phyloP scores from a whole-genome alignment of 1,140 invertebrate genomes.

The Eciton burchellii region DNA sequence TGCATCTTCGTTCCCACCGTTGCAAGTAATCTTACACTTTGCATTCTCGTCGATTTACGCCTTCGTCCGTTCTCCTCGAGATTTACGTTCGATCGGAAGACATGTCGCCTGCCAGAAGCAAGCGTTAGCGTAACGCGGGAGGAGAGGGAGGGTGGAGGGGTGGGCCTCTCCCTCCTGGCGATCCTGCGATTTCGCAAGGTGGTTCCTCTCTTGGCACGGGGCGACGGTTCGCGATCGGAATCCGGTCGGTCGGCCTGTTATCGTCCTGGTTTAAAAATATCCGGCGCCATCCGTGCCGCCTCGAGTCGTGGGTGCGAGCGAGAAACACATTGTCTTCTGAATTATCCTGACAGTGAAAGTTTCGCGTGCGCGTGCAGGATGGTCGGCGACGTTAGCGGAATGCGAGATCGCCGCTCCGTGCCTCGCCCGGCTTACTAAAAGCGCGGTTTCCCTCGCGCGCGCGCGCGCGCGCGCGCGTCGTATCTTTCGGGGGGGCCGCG shows the following conservation, averaged over 20 bases:
- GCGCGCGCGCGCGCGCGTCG: too few species aligned
- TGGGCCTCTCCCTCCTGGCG: neutral
- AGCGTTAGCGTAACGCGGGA: constrained; percentile 2
- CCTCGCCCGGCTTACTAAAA: constrained; percentile 17
- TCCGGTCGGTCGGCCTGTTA: constrained; percentile 62
- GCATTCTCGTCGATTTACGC: neutral
- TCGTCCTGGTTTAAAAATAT: constrained; percentile 72
- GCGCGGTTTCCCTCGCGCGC: too few species aligned
- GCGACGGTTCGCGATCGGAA: constrained; percentile 60
- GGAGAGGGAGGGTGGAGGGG: neutral
- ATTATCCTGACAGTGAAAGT: constrained; percentile 63
- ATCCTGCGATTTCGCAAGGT: constrained; percentile 67
- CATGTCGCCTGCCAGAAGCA: neutral
- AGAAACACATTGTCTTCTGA: constrained; percentile 45
- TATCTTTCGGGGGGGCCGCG: too few species aligned
- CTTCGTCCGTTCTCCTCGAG: neutral
- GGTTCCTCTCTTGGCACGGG: constrained; percentile 31
- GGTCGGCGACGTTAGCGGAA: constrained; percentile 35
- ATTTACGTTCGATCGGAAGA: neutral
- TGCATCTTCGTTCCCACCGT: too few species aligned
- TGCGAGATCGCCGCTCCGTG: neutral
- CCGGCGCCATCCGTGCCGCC: constrained; percentile 65
- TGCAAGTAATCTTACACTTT: too few species aligned
- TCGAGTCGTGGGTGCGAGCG: constrained; percentile 22
- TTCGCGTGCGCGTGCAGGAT: constrained; percentile 29